Base-by-base conservation (phyloP, 2,888 invertebrate genomes). In the Melanotus villosus region DNA sequence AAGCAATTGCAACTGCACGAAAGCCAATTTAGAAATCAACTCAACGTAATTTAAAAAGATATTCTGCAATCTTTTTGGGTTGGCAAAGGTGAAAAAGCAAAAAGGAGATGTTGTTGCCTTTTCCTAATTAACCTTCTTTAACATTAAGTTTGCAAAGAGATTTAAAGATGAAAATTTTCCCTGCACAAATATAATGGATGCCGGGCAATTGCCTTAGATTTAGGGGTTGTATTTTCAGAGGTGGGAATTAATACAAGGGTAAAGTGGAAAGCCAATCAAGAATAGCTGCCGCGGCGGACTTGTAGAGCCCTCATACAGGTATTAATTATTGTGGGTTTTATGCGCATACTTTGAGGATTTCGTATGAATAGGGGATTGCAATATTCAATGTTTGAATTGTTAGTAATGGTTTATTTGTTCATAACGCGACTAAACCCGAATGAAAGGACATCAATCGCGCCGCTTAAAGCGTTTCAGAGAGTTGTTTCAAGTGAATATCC, bases 201-300 rank as follows among this genome's bases (percentile, higher is more conserved):
- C 34, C 34, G 41, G 57, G 34, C 57, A 32, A 57, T 38, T 58
- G 45, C 57, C 47, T 7, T 26, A 41, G 41, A 43, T 19, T 26
- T 45, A 52, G 45, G 64, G 66, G 59, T 41, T 34, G 66, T 60
- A 66, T 60, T 66, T 66, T 66, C 43, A 43, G 60, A 66, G 66
- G 66, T 59, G 66, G 67, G 57, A 67, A 67, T 67, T 67, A 67
- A 54, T 67, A 56, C 47, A 57, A 67, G 67, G 60, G 60, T 41
- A 45, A 54, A 67, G 54, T 67, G 67, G 59, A 60, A 67, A 62
- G 60, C 67, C 60, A 67, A 67, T 67, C 62, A 67, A 67, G 67
- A 62, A 67, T 56, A 57, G 43, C 62, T 56, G 56, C 56, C 62
- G 56, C 26, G 43, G 38, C 43, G 38, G 45, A 62, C 47, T 56